Conservation (phyloP, 2,888 invertebrate species). For the Selenia dentaria region DNA sequence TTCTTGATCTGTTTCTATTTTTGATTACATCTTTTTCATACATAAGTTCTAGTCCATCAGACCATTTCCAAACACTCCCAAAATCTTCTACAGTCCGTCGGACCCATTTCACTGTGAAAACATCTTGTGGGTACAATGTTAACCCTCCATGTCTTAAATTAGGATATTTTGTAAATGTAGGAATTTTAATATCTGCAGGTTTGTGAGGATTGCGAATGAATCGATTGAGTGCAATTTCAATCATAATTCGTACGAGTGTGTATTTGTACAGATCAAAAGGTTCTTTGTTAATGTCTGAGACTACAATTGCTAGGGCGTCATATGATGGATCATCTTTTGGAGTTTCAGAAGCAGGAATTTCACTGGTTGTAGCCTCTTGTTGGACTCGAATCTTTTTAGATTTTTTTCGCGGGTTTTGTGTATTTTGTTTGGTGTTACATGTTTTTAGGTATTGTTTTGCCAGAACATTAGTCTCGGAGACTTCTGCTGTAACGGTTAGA, state of each 20-base stretch:
- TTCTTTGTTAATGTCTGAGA: neutral
- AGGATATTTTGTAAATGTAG: constrained; percentile 1
- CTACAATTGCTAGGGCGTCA: neutral
- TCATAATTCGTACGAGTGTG: neutral
- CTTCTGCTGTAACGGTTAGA: neutral
- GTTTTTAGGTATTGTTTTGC: constrained; percentile 7
- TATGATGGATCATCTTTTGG: neutral
- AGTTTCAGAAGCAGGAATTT: neutral
- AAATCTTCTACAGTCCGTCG: neutral
- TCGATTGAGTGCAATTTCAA: constrained; percentile 1
- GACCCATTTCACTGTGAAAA: constrained; percentile 7
- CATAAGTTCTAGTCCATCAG: neutral
- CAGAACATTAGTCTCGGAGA: neutral
- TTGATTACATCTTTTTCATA: constrained; percentile 9
- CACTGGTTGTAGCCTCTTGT: neutral
- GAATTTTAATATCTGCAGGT: neutral
- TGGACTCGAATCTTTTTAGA: neutral
- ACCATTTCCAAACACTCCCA: constrained; percentile 3
- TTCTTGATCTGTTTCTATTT: neutral
- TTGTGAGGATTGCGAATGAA: neutral
- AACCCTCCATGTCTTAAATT: constrained; percentile 6
- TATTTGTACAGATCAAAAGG: constrained; percentile 7
- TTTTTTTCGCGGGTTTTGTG: neutral
- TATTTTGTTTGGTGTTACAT: constrained; percentile 1
- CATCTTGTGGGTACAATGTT: constrained; percentile 6